Percentiles rank a stretch among this genome's conserved stretches.
Conservation (phyloP, 2,797 vertebrate genomes). For the Aulostomus chinensis region DNA sequence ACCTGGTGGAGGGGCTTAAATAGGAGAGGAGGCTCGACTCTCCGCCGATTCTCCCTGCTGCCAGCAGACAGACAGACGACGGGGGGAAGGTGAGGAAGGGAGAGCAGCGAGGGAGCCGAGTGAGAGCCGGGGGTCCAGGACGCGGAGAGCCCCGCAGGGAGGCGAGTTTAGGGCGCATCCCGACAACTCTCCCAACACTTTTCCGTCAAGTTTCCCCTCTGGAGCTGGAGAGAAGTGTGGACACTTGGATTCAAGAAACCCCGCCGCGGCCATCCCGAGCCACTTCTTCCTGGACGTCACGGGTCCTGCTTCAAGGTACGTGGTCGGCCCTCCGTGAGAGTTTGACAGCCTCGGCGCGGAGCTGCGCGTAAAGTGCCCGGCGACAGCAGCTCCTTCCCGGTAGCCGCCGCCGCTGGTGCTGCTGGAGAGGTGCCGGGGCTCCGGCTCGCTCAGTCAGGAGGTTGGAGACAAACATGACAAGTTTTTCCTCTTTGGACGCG, state of each 20-base stretch:
- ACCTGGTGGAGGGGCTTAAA: conserved; percentile 97
- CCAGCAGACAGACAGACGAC: conserved; percentile 66
- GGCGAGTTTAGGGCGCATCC: conserved; percentile 8
- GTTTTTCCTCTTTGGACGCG: no score
- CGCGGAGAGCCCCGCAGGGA: neutral
- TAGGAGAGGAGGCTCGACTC: conserved; percentile 87
- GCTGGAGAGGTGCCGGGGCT: no score
- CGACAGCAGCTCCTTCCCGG: no score
- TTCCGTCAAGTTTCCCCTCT: conserved; percentile 5
- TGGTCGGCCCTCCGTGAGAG: conserved; percentile 4
- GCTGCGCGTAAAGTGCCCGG: no score
- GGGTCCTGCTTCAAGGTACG: conserved; percentile 83
- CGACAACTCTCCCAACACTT: no score
- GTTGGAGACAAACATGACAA: no score
- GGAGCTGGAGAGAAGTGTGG: conserved; percentile 29
- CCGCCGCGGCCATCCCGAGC: conserved; percentile 59
- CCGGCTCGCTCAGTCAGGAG: no score
- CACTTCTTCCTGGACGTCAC: conserved; percentile 62
- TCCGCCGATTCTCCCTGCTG: conserved; percentile 77
- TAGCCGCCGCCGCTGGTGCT: no score
- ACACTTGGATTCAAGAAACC: no score
- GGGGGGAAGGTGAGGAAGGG: conserved; percentile 44
- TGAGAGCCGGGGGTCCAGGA: conserved; percentile 18
- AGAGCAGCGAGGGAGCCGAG: conserved; percentile 7
- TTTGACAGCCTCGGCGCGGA: no score